Evolutionary conservation across 2,113 vertebrate genomes (phyloP), one percentile per base, ranked within the genome.

Genomic region (Spea multiplicata): DNA sequence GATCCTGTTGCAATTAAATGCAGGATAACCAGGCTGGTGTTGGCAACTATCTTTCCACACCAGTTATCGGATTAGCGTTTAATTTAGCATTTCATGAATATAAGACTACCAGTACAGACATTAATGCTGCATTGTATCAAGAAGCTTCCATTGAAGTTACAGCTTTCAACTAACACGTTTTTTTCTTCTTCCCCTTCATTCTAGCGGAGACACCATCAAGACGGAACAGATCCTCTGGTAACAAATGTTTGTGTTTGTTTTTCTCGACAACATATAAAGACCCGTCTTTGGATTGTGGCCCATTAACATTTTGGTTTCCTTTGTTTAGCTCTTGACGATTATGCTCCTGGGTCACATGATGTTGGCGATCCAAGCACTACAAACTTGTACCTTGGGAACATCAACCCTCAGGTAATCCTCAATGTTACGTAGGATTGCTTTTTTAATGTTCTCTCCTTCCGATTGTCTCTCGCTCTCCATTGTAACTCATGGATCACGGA

Each of bases 361-460:
- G 96, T 98, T 50, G 97, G 97, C 76, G 97, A 99, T 90, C 97
- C 97, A 66, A 97, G 96, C 75, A 99, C 97, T 65, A 99, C 97
- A 66, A 99, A 99, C 89, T 89, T 99, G 78, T 99, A 99, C 83
- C 94, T 99, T 30, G 97, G 97, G 84, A 99, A 99, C 86, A 99
- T 99, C 85, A 99, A 99, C 86, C 97, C 97, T 83, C 96, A 99
- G 93, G 97, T 98, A 85, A 86, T 82, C 62, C 2, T n/a, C 7
- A 45, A 49, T 69, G 30, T 30, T 30, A 30, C 1, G 1, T 53
- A 8, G 52, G 52, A 30, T 30, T 30, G 30, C 30, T 30, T 30
- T 30, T 30, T 2, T 2, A 30, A 30, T 30, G 30, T 1, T 30
- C 2, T 30, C 30, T 30, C 30, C 1, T 30, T 30, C 30, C 10